Conservation (phyloP, 2,113 vertebrate species). For the Andinoacara biseriatus region DNA sequence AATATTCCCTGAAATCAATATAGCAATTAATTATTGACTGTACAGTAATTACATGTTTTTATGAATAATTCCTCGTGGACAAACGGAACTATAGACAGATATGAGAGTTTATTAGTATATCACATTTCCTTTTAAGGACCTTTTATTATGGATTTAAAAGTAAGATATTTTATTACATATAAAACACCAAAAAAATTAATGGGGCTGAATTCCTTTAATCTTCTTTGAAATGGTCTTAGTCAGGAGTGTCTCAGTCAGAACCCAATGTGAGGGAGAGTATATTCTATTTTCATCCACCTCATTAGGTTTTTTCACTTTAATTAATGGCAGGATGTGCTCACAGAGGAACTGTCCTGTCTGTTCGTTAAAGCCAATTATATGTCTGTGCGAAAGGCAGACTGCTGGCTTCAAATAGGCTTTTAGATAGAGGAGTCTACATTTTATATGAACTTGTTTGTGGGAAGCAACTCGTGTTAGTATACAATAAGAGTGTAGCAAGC, state of each 20-base stretch:
- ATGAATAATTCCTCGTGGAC: slow-evolving; percentile 16
- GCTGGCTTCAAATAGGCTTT: slow-evolving; percentile 41
- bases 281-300: slow-evolving; percentile 73
- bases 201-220: slow-evolving; percentile 33
- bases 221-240: slow-evolving; percentile 41
- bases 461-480: background rate
- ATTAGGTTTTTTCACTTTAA: slow-evolving; percentile 73
- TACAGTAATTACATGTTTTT: slow-evolving; percentile 18
- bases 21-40: slow-evolving; percentile 28
- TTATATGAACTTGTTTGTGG: background rate
- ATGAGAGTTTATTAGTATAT: slow-evolving; percentile 23
- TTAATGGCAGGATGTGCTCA: slow-evolving; percentile 74
- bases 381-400: slow-evolving; percentile 24
- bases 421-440: slow-evolving; percentile 20
- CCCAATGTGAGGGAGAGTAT: slow-evolving; percentile 42
- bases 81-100: slow-evolving; percentile 14
- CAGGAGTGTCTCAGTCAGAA: slow-evolving; percentile 37
- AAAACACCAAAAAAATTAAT: slow-evolving; percentile 9
- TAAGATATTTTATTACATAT: background rate
- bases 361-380: slow-evolving; percentile 53
- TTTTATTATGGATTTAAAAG: background rate
- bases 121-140: slow-evolving; percentile 6
- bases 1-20: slow-evolving; percentile 27
- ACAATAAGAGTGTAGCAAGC: background rate
- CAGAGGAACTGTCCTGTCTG: slow-evolving; percentile 64